Evolutionary conservation across 2,888 invertebrate genomes (phyloP).

Genomic region (Drosophila demipolita): DNA sequence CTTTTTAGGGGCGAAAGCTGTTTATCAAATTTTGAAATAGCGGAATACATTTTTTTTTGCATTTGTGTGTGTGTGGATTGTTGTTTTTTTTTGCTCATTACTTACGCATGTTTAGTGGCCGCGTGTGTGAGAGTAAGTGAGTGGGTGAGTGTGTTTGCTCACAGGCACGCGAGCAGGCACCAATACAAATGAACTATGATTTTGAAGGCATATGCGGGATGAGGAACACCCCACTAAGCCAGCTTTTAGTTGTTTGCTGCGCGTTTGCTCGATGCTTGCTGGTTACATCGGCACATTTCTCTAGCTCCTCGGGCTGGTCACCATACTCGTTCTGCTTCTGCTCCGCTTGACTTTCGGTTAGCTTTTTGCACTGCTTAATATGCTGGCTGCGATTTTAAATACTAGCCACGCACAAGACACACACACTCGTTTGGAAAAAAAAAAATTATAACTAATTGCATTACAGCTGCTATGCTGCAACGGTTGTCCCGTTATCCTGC

Average conservation of each 20-base stretch:
- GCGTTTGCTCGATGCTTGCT: conserved; percentile 33
- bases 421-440: conserved; percentile 1
- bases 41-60: conserved; percentile 28
- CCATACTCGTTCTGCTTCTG: background rate
- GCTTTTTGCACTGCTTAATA: conserved; percentile 11
- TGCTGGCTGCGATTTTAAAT: conserved; percentile 37
- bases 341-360: conserved; percentile 3
- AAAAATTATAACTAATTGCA: conserved; percentile 43
- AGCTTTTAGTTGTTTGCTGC: conserved; percentile 24
- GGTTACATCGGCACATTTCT: conserved; percentile 55
- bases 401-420: conserved; percentile 12
- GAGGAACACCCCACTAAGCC: conserved; percentile 28
- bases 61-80: conserved; percentile 11
- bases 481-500: conserved; percentile 27
- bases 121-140: conserved; percentile 4
- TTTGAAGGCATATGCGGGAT: conserved; percentile 43
- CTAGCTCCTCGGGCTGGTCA: conserved; percentile 3
- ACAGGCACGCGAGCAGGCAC: conserved; percentile 42
- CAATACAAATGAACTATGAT: conserved; percentile 46
- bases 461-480: conserved; percentile 8
- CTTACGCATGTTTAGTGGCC: conserved; percentile 52
- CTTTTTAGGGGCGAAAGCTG: conserved; percentile 27
- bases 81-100: conserved; percentile 18
- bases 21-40: conserved; percentile 41
- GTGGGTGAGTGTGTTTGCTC: conserved; percentile 39